Evolutionary conservation across 2,797 vertebrate genomes (phyloP).

Genomic region (Eulemur mongoz): DNA sequence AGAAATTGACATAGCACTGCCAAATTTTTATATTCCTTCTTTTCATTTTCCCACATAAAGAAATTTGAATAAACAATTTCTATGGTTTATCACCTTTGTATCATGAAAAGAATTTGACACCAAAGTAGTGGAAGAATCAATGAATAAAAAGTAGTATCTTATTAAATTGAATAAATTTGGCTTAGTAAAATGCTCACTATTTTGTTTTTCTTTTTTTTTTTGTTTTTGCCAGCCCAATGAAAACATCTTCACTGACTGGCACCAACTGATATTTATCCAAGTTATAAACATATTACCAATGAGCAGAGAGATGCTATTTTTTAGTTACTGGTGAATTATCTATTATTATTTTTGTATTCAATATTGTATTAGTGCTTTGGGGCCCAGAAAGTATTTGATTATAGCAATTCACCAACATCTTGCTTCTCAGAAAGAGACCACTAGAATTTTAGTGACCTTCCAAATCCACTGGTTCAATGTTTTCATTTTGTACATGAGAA

Average conservation of each 20-base stretch:
- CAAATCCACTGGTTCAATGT: neutral
- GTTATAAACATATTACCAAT: neutral
- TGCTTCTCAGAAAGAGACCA: slow-evolving; percentile 5
- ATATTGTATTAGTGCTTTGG: neutral
- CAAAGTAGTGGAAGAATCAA: neutral
- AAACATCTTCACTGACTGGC: neutral
- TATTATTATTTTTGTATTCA: neutral
- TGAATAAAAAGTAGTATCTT: slow-evolving; percentile 7
- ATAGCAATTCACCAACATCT: neutral
- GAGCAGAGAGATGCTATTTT: neutral
- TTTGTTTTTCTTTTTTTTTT: neutral
- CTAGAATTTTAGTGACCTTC: slow-evolving; percentile 16
- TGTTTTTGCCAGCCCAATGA: neutral
- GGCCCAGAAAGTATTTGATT: neutral
- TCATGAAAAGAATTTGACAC: slow-evolving; percentile 42
- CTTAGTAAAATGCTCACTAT: slow-evolving; percentile 36
- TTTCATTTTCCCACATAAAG: slow-evolving; percentile 1
- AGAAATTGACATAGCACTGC: neutral
- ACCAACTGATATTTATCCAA: neutral
- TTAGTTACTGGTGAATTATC: neutral
- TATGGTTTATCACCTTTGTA: neutral
- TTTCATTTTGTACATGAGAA: neutral
- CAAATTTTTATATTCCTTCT: neutral
- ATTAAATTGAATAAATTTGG: slow-evolving; percentile 14
- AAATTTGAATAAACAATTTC: slow-evolving; percentile 53